Base-by-base conservation (phyloP, 2,113 vertebrate species). In the Cynoglossus semilaevis region DNA sequence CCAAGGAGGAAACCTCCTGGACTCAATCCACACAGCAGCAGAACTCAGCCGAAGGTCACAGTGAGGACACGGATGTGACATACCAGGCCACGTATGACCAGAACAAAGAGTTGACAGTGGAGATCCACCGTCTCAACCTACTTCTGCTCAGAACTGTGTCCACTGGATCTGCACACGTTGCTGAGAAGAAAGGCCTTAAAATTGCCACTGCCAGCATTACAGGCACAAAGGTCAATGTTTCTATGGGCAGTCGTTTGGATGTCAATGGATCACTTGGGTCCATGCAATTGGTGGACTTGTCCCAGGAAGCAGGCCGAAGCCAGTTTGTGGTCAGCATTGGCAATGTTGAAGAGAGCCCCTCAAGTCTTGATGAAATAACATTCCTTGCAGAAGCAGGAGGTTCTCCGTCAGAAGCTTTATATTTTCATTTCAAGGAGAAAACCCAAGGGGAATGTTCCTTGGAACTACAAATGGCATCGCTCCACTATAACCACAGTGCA, bases 241-340 rank as follows among this genome's bases (percentile, higher is more conserved):
- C 96, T 5, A 92, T 98, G 92, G 94, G 96, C 0, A 92, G 88
- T 62, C 88, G 81, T 0, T 78, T 95, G 56, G 93, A 96, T 37
- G 63, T 98, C 43, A 95, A 92, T 10, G 97, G 97, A 6, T 97
- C 96, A 7, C 92, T 99, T 0, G 96, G 97, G 4, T 96, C 93
- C 44, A 89, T 99, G 79, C 96, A 97, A 70, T 88, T 99, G 1
- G 91, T 93, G 74, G 97, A 99, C 77, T 72, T 99, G 58, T 94
- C 94, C 1, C 94, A 95, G 44, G 97, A 99, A 17, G 92, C 90
- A 14, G 65, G 86, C 1, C 92, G 86, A 74, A 94, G 93, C 80
- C 94, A 95, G 38, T 96, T 96, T 74, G 96, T 98, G 10, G 94
- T 98, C 48, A 99, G 97, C 85, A 95, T 99, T 37, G 97, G 97